Base-by-base conservation (phyloP, 1,140 invertebrate species). In the Euura saliciscinereae region DNA sequence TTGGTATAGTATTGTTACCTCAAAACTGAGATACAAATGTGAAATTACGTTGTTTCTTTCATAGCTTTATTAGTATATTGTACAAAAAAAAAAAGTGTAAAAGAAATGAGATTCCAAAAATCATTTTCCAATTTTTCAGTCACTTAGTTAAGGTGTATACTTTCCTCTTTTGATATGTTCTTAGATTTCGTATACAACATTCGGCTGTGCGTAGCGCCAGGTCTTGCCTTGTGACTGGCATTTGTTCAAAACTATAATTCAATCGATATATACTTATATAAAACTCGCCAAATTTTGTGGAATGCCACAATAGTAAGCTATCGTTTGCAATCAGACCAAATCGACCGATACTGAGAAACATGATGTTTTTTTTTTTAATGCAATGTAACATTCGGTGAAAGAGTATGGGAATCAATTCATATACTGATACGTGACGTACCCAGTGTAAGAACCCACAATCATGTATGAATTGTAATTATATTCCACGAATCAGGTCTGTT, bases 201-300 rank as follows among this genome's bases (percentile, higher is more conserved):
- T 59, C 5, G 51, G 51, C 51, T 59, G 51, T 59, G 51, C 51
- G 13, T 59, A 11, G 10, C 51, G 51, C 51, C 51, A 59, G 51
- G 51, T 59, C 51, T 59, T 59, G 51, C 51, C 51, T n/a, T 6
- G 51, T 59, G 51, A n/a, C 51, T 59, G 51, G 51, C 51, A 59
- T 59, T 28, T 28, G 28, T 28, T 28, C 28, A 28, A 28, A 28
- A 28, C 28, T 0, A 28, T 28, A 28, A 28, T 28, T 28, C 3
- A 59, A n/a, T 59, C 5, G 13, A 59, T 59, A n/a, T 59, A 11
- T 11, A 59, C 51, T 59, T 59, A 11, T 59, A 59, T 59, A 59
- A 59, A 59, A 59, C 3, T 59, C 13, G 13, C 51, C 51, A 59
- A 59, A 59, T 59, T 59, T 59, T n/a, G 13, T 8, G 3, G 28